Conservation (phyloP, 2,797 vertebrate species). For the Lacerta bilineata region DNA sequence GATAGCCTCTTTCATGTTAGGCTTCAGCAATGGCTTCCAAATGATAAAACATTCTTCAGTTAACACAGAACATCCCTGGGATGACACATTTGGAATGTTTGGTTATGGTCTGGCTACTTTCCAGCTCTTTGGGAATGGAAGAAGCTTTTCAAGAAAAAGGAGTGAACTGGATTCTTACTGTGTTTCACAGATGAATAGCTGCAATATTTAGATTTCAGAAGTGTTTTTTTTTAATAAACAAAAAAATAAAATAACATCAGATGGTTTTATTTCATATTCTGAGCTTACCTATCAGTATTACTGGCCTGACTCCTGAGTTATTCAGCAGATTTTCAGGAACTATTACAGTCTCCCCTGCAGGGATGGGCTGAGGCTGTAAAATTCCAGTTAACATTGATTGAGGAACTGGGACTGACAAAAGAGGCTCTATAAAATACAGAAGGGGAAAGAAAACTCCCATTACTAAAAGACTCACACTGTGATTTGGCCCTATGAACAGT, state of each 20-base stretch:
- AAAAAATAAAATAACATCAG: slow-evolving; percentile 13
- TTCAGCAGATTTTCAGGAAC: slow-evolving; percentile 96
- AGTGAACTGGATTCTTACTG: neutral
- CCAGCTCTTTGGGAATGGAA: neutral
- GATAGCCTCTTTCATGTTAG: slow-evolving; percentile 16
- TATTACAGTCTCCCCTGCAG: slow-evolving; percentile 94
- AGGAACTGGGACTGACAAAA: slow-evolving; percentile 86
- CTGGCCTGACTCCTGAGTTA: slow-evolving; percentile 93
- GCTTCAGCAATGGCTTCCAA: neutral
- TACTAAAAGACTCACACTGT: slow-evolving; percentile 74
- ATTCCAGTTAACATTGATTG: slow-evolving; percentile 87
- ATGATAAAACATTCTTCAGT: slow-evolving; percentile 38
- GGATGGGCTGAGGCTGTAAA: slow-evolving; percentile 95
- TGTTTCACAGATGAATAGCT: fast-evolving
- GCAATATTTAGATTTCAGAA: slow-evolving; percentile 23
- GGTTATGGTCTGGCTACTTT: neutral
- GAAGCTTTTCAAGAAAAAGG: neutral
- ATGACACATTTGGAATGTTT: neutral
- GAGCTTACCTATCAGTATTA: slow-evolving; percentile 95
- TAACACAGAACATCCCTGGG: slow-evolving; percentile 5
- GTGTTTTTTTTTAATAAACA: neutral
- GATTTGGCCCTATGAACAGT: slow-evolving; percentile 73
- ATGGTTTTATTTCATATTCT: neutral
- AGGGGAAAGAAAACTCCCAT: slow-evolving; percentile 58
- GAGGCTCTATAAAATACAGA: slow-evolving; percentile 85